Percentiles rank a stretch among this genome's conserved stretches.
These are phyloP conservation scores for Gastrophryne carolinensis DNA, from an alignment of 2,797 vertebrate species.

Conservation along the genomic window DNA sequence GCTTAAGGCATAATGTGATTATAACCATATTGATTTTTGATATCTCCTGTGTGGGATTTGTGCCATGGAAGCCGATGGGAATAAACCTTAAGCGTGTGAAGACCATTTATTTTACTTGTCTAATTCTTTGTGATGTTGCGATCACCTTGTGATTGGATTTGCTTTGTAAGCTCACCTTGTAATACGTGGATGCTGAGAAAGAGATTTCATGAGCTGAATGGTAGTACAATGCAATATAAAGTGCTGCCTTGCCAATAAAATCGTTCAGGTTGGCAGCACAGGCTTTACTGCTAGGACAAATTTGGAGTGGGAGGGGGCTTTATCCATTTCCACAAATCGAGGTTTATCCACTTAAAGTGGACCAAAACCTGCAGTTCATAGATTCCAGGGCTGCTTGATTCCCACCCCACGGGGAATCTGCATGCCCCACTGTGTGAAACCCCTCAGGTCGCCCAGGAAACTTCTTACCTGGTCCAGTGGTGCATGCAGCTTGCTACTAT, in stretches of 20 bases:
- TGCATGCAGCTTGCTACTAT: too few relatives aligned
- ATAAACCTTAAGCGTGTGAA: not conserved
- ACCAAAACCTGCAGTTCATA: too few relatives aligned
- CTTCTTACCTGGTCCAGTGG: too few relatives aligned
- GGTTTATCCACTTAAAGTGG: too few relatives aligned
- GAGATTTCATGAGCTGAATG: not conserved
- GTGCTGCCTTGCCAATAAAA: too few relatives aligned
- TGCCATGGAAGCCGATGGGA: not conserved
- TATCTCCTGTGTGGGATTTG: not conserved
- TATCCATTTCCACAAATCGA: too few relatives aligned
- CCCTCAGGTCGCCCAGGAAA: too few relatives aligned
- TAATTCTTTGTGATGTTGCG: slow-evolving; percentile 1
- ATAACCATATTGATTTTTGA: not conserved
- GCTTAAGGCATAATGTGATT: not conserved
- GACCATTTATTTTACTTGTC: slow-evolving; percentile 5
- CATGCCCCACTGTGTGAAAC: too few relatives aligned
- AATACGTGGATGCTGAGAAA: not conserved
- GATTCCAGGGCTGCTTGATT: too few relatives aligned
- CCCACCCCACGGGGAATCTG: too few relatives aligned
- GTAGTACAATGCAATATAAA: not conserved
- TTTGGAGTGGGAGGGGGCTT: too few relatives aligned
- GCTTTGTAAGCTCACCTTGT: not conserved
- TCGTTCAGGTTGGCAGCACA: not conserved
- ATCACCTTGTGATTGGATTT: not conserved
- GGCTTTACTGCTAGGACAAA: not conserved